phyloP scores from a whole-genome alignment of 2,113 vertebrate genomes.

The Noturus placidus region DNA sequence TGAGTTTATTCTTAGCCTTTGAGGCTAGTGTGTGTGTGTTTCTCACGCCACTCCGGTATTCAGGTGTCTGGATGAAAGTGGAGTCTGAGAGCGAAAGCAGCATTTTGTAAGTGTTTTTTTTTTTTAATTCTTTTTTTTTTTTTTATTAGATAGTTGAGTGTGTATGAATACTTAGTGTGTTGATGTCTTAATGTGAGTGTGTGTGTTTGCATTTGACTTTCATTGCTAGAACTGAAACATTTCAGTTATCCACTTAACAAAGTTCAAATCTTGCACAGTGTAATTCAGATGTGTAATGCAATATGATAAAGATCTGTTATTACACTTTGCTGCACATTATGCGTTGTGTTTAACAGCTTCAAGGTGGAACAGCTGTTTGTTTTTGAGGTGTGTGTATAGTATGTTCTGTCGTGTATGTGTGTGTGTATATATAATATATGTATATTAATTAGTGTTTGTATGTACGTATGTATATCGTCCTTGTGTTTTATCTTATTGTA shows the following conservation, averaged over 20 bases:
- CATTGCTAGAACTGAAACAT: not conserved
- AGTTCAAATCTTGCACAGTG: not conserved
- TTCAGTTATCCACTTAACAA: not conserved
- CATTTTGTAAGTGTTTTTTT: slow-evolving; percentile 44
- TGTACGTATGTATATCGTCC: no score
- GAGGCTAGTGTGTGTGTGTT: slow-evolving; percentile 2
- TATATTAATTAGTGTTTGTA: no score
- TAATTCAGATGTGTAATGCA: not conserved
- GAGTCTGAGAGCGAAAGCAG: slow-evolving; percentile 2
- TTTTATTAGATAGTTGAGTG: not conserved
- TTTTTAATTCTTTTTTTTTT: no score
- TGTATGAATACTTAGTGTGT: not conserved
- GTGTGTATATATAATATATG: no score
- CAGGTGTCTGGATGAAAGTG: slow-evolving; percentile 43
- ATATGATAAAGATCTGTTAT: not conserved
- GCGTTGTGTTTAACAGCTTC: not conserved
- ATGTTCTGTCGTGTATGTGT: not conserved
- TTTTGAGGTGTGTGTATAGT: not conserved
- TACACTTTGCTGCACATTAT: not conserved
- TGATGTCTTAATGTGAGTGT: not conserved
- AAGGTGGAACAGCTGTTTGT: not conserved
- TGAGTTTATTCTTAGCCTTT: not conserved
- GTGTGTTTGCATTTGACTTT: not conserved
- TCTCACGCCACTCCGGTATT: slow-evolving; percentile 3
- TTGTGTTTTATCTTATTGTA: not conserved